A percentile compares a stretch with the other conserved stretches of the same genome.
These are phyloP conservation scores for Montifringilla adamsi DNA, from an alignment of 2,113 vertebrate species.

Conservation along the genomic window DNA sequence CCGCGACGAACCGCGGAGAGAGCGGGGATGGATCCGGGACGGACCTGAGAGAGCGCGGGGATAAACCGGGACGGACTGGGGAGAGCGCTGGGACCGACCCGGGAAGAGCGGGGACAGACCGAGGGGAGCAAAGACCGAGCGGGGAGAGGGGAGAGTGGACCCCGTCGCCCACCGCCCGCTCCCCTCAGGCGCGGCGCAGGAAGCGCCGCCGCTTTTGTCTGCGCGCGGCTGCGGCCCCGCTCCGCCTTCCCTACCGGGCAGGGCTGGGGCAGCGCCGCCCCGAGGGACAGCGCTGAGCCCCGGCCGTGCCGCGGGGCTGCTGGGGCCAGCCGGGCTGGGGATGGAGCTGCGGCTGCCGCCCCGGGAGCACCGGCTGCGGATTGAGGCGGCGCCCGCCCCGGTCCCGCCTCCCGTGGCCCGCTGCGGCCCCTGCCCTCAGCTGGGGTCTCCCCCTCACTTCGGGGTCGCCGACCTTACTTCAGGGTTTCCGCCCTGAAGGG, in stretches of 20 bases:
- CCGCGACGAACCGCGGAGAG: neutral
- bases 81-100: neutral
- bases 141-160: neutral
- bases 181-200: neutral
- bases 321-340: neutral
- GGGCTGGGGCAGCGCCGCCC: conserved; percentile 26
- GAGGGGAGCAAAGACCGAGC: neutral
- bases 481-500: neutral
- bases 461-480: too few relatives aligned
- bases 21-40: neutral
- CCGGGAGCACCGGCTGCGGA: neutral
- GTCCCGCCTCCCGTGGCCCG: conserved; percentile 21
- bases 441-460: neutral
- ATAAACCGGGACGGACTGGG: too few relatives aligned
- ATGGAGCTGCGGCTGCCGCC: neutral
- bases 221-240: neutral
- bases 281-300: neutral
- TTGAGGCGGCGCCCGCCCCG: neutral
- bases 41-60: neutral
- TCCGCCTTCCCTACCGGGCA: conserved; percentile 28
- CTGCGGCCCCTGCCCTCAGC: neutral
- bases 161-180: neutral
- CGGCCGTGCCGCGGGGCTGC: neutral
- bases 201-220: conserved; percentile 51
- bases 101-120: too few relatives aligned